Evolutionary conservation across 2,888 invertebrate genomes (phyloP).

Genomic region (Acronicta leporina): DNA sequence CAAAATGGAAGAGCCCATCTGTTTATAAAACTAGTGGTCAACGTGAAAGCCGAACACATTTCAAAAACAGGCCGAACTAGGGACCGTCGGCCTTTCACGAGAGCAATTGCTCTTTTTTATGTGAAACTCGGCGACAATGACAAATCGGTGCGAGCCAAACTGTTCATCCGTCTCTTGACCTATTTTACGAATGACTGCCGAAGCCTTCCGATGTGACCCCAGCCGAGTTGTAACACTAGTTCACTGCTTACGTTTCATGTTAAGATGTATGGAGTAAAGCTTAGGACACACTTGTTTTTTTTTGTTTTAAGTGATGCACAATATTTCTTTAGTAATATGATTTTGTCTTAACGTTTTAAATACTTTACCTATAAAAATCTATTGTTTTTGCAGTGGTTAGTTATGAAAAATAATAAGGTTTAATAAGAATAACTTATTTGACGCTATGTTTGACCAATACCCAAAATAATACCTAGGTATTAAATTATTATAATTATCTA

Average conservation of each 20-base stretch:
- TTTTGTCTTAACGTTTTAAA: no score
- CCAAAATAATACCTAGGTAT: no score
- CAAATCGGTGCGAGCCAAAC: constrained; percentile 56
- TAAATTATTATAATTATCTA: no score
- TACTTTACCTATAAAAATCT: no score
- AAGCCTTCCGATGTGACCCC: constrained; percentile 54
- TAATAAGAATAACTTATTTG: no score
- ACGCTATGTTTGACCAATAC: no score
- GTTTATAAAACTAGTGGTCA: constrained; percentile 31
- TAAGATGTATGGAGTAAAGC: constrained; percentile 20
- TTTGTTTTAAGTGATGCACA: background rate
- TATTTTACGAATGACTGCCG: constrained; percentile 62
- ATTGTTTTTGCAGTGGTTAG: no score
- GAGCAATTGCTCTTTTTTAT: constrained; percentile 54
- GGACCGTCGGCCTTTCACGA: constrained; percentile 27
- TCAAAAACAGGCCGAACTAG: constrained; percentile 35
- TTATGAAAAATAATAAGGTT: no score
- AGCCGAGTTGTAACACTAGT: constrained; percentile 42
- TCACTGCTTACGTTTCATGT: constrained; percentile 34
- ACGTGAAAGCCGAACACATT: constrained; percentile 27
- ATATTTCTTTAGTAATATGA: no score
- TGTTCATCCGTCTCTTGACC: constrained; percentile 66
- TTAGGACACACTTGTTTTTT: constrained; percentile 23
- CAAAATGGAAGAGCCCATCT: constrained; percentile 15
- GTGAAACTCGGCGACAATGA: constrained; percentile 52